These are phyloP conservation scores for Tetrax tetrax DNA, from an alignment of 2,113 vertebrate genomes.

Conservation along the genomic window DNA sequence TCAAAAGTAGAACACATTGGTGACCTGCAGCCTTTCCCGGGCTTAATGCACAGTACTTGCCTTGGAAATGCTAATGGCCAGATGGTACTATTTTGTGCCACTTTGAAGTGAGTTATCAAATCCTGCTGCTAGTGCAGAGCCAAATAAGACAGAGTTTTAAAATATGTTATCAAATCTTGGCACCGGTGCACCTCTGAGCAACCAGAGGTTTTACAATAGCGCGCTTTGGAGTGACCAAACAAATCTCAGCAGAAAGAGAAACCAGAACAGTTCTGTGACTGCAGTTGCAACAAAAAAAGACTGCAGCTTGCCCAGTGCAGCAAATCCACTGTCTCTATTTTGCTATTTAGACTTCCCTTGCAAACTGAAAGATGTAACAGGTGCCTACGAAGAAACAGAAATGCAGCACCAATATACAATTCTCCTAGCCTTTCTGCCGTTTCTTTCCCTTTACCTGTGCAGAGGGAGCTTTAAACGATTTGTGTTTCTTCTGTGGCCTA, in stretches of 20 bases:
- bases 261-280: background rate
- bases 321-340: background rate
- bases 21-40: background rate
- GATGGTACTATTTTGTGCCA: background rate
- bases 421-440: background rate
- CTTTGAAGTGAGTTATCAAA: background rate
- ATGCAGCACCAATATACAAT: background rate
- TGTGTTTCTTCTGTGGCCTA: background rate
- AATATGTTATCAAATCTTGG: conserved; percentile 2
- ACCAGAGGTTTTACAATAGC: background rate
- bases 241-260: background rate
- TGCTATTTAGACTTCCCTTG: background rate
- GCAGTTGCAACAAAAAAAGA: background rate
- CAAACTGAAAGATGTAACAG: background rate
- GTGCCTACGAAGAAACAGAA: background rate
- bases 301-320: background rate
- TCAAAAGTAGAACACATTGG: background rate
- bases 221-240: background rate
- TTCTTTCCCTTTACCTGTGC: background rate
- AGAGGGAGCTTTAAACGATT: background rate
- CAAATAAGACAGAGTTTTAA: background rate
- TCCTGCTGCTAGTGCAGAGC: background rate
- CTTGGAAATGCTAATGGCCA: background rate
- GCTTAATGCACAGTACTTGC: background rate
- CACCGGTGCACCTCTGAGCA: background rate